These are phyloP conservation scores for Meandrusa payeni DNA, from an alignment of 2,888 invertebrate genomes.

Conservation along the genomic window DNA sequence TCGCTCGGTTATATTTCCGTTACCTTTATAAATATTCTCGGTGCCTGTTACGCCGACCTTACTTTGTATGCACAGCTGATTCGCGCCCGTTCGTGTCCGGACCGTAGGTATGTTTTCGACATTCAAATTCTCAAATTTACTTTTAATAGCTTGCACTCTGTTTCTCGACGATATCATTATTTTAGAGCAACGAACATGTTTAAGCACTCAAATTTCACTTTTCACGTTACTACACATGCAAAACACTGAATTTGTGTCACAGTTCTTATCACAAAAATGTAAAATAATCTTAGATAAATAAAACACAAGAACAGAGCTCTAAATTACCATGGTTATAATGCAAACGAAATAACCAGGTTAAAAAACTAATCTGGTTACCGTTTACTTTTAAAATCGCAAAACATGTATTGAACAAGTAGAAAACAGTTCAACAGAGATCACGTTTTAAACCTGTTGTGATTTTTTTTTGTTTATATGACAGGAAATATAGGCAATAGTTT, in stretches of 20 bases:
- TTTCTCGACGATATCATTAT: conserved; percentile 73
- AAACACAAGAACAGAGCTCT: conserved; percentile 17
- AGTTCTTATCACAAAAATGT: conserved; percentile 12
- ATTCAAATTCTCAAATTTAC: conserved; percentile 81
- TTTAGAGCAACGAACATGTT: conserved; percentile 57
- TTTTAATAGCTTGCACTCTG: conserved; percentile 84
- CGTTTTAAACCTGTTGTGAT: conserved; percentile 32
- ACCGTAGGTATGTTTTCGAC: conserved; percentile 47
- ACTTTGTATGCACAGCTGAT: conserved; percentile 35
- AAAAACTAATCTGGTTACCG: conserved; percentile 3
- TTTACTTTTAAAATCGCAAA: conserved; percentile 14
- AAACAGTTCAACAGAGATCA: conserved; percentile 20
- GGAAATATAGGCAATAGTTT: conserved; percentile 3
- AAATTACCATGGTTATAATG: conserved; percentile 9
- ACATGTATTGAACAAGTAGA: conserved; percentile 15
- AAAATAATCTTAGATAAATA: conserved; percentile 3
- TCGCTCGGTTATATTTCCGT: conserved; percentile 22
- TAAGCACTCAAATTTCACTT: conserved; percentile 25
- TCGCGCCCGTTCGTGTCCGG: conserved; percentile 28
- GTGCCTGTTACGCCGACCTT: conserved; percentile 16
- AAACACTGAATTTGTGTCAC: conserved; percentile 15
- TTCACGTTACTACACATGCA: conserved; percentile 6
- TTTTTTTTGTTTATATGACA: conserved; percentile 20
- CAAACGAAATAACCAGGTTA: conserved; percentile 1
- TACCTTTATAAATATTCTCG: conserved; percentile 24